Base-by-base conservation (phyloP, 2,888 invertebrate species). In the Cacoxenus indagator region DNA sequence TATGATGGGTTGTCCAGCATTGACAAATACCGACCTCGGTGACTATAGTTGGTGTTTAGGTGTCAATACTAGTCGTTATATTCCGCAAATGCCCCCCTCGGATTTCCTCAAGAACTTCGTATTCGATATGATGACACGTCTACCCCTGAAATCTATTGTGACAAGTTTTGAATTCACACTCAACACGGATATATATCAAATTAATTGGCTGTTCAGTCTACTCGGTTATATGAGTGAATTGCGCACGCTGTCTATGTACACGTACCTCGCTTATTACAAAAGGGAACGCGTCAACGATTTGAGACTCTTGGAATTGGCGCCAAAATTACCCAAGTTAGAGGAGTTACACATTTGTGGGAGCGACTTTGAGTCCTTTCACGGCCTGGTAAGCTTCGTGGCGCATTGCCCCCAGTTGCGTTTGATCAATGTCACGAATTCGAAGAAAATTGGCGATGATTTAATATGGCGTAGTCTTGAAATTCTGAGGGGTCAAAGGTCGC, bases 41-140 rank as follows among this genome's bases (percentile, higher is more conserved):
- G n/a, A n/a, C 65, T 85, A 85, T 65, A n/a, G 85, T 85, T 67
- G 84, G 84, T 67, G 68, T 85, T 57, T 85, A 85, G 68, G 84
- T 84, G 73, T 83, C 85, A 43, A 75, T 76, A 14, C 78, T 78
- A 51, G 79, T 82, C n/a, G n/a, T n/a, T n/a, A n/a, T 0, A 74
- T 78, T 0, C 78, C 81, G 59, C 76, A 84, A 48, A 69, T 84
- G 26, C 67, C 84, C 1, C n/a, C n/a, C n/a, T n/a, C 83, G 37
- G 81, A 85, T 14, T 82, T 77, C 69, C 82, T 84, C 5, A 83
- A 75, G 54, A 84, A 84, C 67, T 84, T 85, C 68, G 82, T 84
- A 0, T 84, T 85, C n/a, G 83, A 84, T 72, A 76, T 85, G 9
- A 65, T 84, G 57, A 75, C 78, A 31, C 81, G 83, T 37, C 77